phyloP scores from a whole-genome alignment of 2,113 vertebrate species.

The Clarias macrocephalus region DNA sequence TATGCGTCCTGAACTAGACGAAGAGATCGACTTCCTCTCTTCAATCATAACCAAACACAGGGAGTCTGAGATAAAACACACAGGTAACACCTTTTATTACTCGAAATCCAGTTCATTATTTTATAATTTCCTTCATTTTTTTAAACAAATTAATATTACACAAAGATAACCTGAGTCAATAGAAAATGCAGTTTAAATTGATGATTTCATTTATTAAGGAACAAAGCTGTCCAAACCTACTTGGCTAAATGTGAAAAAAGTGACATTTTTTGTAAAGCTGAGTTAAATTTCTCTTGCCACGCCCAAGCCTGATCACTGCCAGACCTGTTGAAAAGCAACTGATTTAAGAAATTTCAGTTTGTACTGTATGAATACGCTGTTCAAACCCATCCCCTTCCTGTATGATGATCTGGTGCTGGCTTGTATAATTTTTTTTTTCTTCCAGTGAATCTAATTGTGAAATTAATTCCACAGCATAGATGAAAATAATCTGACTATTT shows the following conservation, averaged over 20 bases:
- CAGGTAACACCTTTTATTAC: conserved; percentile 62
- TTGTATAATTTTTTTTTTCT: neutral
- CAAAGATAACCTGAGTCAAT: too few relatives aligned
- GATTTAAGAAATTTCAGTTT: too few relatives aligned
- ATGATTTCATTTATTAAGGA: too few relatives aligned
- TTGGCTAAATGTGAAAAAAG: too few relatives aligned
- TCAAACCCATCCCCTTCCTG: neutral
- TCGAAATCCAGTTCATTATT: neutral
- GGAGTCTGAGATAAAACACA: conserved; percentile 45
- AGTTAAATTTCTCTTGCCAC: too few relatives aligned
- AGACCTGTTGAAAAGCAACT: too few relatives aligned
- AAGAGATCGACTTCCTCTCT: conserved; percentile 85
- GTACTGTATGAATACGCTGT: neutral
- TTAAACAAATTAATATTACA: neutral
- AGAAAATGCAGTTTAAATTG: too few relatives aligned
- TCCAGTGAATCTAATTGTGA: neutral
- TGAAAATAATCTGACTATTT: neutral
- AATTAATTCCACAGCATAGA: neutral
- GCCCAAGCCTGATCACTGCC: too few relatives aligned
- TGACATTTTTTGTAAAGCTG: too few relatives aligned
- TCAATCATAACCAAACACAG: conserved; percentile 77
- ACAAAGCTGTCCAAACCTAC: too few relatives aligned
- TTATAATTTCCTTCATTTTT: neutral
- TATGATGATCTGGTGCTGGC: neutral
- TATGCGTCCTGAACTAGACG: conserved; percentile 73